Conservation (phyloP, 2,113 vertebrate species). For the Butorides virescens region DNA sequence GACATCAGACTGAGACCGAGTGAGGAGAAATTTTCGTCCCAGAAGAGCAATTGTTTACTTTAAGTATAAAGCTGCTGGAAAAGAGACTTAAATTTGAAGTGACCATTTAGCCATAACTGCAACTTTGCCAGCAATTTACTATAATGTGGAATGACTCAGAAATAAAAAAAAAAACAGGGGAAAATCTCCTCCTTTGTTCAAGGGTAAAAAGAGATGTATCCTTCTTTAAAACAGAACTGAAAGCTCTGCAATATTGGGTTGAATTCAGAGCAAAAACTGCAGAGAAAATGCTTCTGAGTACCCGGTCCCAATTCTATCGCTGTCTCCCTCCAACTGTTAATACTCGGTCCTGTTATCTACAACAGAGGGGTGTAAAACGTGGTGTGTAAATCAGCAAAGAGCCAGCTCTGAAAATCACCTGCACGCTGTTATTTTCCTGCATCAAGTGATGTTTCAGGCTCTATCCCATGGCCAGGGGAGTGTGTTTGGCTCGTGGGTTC, state of each 20-base stretch:
- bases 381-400: not conserved
- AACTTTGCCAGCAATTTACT: not conserved
- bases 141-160: not conserved
- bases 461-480: not conserved
- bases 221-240: not conserved
- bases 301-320: not conserved
- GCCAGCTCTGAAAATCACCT: not conserved
- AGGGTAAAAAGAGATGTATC: not conserved
- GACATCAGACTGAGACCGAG: not conserved
- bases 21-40: not conserved
- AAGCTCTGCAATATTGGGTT: not conserved
- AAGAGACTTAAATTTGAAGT: not conserved
- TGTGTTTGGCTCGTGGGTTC: not conserved
- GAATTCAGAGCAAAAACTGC: not conserved
- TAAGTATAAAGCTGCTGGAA: not conserved
- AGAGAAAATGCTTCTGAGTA: not conserved
- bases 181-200: not conserved
- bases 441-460: not conserved
- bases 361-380: not conserved
- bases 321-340: not conserved
- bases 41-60: not conserved
- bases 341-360: not conserved
- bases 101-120: slow-evolving; percentile 12
- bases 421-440: not conserved
- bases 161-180: not conserved